These are phyloP conservation scores for Numida meleagris DNA, from an alignment of 2,113 vertebrate genomes.

Conservation along the genomic window DNA sequence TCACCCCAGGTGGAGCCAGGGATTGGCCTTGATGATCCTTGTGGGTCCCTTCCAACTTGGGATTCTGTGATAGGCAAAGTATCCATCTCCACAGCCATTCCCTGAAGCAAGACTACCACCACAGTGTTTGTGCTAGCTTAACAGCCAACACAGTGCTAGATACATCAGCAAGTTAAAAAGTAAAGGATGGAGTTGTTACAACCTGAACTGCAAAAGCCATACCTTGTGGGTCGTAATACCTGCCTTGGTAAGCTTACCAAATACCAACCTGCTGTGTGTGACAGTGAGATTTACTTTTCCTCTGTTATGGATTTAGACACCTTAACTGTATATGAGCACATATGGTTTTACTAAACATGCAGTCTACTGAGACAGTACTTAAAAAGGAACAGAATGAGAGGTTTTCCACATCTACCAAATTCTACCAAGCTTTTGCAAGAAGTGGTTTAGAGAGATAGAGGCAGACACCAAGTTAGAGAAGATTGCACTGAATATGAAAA, in stretches of 20 bases:
- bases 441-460: neutral
- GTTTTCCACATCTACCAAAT: neutral
- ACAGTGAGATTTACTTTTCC: neutral
- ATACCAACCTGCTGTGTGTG: neutral
- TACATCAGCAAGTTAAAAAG: neutral
- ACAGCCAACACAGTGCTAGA: neutral
- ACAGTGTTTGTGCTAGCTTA: neutral
- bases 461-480: neutral
- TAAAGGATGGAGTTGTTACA: neutral
- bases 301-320: neutral
- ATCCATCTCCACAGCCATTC: rapidly evolving
- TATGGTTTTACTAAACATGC: neutral
- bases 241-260: neutral
- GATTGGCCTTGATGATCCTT: neutral
- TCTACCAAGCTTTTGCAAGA: neutral
- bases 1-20: neutral
- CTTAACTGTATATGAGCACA: neutral
- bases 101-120: neutral
- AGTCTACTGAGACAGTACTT: neutral
- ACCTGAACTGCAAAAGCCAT: neutral
- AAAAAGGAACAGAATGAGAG: neutral
- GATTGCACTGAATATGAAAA: neutral
- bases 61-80: neutral
- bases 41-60: neutral
- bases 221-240: neutral